Conservation (phyloP, 1,140 invertebrate species). For the Chlorops oryzae region DNA sequence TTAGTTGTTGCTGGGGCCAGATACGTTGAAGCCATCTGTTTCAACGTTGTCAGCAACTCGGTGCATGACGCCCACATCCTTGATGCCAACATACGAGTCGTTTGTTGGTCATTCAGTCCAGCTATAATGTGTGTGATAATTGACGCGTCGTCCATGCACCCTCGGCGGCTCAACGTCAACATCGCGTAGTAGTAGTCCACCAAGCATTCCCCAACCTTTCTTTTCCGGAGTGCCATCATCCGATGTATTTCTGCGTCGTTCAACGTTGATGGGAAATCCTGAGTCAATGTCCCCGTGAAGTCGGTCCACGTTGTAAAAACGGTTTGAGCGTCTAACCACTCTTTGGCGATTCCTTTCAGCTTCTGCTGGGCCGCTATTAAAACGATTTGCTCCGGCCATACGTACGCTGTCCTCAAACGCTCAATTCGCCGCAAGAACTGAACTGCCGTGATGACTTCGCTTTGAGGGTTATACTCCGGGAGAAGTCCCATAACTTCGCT, state of each 20-base stretch:
- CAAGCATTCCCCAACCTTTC: neutral
- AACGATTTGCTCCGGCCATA: neutral
- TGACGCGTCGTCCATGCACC: neutral
- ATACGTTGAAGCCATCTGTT: no score
- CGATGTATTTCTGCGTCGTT: neutral
- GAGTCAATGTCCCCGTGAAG: neutral
- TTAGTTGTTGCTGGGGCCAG: no score
- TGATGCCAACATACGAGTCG: neutral
- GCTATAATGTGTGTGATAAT: neutral
- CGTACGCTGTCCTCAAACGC: no score
- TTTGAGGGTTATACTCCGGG: no score
- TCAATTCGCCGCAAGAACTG: no score
- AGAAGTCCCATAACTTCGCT: no score
- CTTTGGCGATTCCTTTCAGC: neutral
- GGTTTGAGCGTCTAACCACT: conserved; percentile 3
- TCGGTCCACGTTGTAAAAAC: conserved; percentile 6
- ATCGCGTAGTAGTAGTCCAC: conserved; percentile 3
- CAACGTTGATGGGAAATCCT: neutral
- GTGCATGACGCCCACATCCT: neutral
- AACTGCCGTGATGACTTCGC: no score
- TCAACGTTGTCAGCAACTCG: no score
- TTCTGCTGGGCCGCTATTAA: conserved; percentile 1
- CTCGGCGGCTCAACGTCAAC: neutral
- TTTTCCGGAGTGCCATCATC: neutral
- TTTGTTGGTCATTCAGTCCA: neutral